A percentile compares a stretch with the other conserved stretches of the same genome.
These are phyloP conservation scores for Pelobates fuscus DNA, from an alignment of 2,113 vertebrate genomes.

Conservation along the genomic window DNA sequence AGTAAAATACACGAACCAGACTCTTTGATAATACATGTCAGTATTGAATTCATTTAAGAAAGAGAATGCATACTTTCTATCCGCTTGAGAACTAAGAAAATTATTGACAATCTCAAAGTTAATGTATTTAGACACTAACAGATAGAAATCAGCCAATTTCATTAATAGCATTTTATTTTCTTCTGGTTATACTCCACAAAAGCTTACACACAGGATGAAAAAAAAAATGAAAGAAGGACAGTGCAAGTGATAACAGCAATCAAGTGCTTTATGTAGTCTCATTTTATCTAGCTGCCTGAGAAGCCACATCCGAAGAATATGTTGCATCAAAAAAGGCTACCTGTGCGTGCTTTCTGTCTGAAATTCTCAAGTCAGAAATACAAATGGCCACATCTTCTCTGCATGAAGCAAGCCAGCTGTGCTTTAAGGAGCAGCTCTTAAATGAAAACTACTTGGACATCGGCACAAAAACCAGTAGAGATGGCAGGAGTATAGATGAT, in stretches of 20 bases:
- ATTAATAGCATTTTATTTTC: background rate
- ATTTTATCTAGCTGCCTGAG: conserved; percentile 42
- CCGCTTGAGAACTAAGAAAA: no score
- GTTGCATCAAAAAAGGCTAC: conserved; percentile 19
- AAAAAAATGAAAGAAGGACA: background rate
- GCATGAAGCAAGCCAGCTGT: conserved; percentile 24
- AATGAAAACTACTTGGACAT: conserved; percentile 36
- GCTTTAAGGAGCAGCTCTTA: conserved; percentile 29
- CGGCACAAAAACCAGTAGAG: conserved; percentile 40
- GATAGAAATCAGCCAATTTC: background rate
- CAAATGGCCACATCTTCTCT: conserved; percentile 28
- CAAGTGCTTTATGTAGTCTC: conserved; percentile 5
- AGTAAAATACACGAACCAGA: no score
- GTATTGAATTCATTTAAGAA: no score
- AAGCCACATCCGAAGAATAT: conserved; percentile 22
- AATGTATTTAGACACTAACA: background rate
- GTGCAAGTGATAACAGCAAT: background rate
- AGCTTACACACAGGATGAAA: background rate
- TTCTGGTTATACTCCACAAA: background rate
- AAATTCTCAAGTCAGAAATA: conserved; percentile 35
- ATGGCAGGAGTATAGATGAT: conserved; percentile 10
- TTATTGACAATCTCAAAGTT: background rate
- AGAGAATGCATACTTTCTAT: no score
- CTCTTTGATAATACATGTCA: no score
- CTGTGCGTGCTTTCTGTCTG: conserved; percentile 37